Evolutionary conservation across 2,113 vertebrate species (phyloP).

Genomic region (Chionodraco myersi): DNA sequence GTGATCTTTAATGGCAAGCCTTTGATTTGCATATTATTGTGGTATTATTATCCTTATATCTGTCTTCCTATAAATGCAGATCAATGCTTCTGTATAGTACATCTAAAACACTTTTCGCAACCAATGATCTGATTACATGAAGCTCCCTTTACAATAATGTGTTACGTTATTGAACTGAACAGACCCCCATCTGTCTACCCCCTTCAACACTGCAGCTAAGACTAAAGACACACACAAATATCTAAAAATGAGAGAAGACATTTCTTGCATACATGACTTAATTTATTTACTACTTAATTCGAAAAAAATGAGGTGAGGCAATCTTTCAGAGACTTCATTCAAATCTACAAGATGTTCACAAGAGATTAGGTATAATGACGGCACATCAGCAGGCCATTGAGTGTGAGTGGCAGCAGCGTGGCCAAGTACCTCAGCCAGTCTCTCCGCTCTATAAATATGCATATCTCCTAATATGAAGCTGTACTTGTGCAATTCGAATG

Average conservation of each 20-base stretch:
- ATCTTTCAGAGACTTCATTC: neutral
- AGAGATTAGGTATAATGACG: conserved; percentile 8
- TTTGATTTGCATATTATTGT: too few relatives aligned
- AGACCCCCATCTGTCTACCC: too few relatives aligned
- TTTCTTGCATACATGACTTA: neutral
- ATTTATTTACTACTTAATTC: neutral
- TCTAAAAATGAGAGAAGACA: too few relatives aligned
- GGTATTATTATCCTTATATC: too few relatives aligned
- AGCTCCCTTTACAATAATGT: neutral
- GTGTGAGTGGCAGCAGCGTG: neutral
- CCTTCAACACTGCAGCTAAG: too few relatives aligned
- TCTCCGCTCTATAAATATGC: neutral
- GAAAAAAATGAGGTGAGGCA: neutral
- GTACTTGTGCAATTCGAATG: neutral
- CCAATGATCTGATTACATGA: neutral
- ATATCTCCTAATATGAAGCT: neutral
- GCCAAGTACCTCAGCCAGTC: neutral
- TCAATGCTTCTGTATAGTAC: neutral
- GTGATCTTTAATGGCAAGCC: neutral
- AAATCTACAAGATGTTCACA: conserved; percentile 8
- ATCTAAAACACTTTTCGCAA: neutral
- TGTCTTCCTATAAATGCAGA: neutral
- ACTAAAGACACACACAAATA: too few relatives aligned
- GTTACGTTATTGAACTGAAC: neutral
- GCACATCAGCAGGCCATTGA: neutral